Conservation (phyloP, 2,113 vertebrate species). For the Gorilla gorilla region DNA sequence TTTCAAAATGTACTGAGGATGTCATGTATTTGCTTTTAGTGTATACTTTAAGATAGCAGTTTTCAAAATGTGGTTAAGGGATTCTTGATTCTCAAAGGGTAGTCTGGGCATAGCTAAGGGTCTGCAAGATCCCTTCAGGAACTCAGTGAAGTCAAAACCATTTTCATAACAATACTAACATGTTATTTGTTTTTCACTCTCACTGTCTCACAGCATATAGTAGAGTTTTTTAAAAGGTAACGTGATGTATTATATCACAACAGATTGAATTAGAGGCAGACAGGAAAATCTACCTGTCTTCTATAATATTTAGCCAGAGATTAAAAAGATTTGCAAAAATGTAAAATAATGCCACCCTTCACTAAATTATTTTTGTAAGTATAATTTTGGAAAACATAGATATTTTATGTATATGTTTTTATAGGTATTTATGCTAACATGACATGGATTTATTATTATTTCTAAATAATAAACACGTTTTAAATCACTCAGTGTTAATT, state of each 20-base stretch:
- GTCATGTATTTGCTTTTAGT: background rate
- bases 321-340: background rate
- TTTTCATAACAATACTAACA: background rate
- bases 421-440: background rate
- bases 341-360: background rate
- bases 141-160: background rate
- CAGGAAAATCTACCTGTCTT: background rate
- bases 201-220: background rate
- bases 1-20: background rate
- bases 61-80: slow-evolving; percentile 25
- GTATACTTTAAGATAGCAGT: background rate
- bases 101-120: background rate
- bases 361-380: background rate
- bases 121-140: background rate
- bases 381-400: background rate
- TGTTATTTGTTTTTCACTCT: background rate
- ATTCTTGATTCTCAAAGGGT: background rate
- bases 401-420: slow-evolving; percentile 3
- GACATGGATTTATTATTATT: slow-evolving; percentile 33
- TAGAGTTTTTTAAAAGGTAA: background rate
- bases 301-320: background rate
- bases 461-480: background rate
- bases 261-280: background rate
- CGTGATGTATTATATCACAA: background rate
- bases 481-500: slow-evolving; percentile 17